phyloP scores from a whole-genome alignment of 2,113 vertebrate species.

The Pseudorasbora parva region DNA sequence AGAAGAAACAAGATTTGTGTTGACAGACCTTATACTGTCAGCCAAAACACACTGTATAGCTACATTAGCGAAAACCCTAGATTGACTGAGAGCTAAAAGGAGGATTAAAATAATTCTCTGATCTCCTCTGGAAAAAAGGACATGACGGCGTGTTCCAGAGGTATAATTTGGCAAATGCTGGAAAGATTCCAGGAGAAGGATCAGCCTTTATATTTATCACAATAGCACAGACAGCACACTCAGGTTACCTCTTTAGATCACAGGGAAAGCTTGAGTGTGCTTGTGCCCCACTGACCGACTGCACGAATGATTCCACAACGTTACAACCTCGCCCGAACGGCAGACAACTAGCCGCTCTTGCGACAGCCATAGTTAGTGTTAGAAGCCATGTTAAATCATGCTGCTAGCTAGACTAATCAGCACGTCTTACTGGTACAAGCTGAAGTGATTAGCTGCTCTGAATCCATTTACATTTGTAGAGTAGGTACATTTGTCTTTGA shows the following conservation, averaged over 20 bases:
- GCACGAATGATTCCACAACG: neutral
- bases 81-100: neutral
- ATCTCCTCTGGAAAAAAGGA: conserved; percentile 30
- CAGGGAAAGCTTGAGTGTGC: conserved; percentile 23
- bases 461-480: neutral
- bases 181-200: conserved; percentile 20
- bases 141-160: conserved; percentile 5
- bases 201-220: conserved; percentile 40
- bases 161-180: conserved; percentile 22
- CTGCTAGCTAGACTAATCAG: neutral
- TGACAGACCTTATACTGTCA: neutral
- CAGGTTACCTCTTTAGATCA: conserved; percentile 31
- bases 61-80: neutral
- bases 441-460: neutral
- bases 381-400: conserved; percentile 30
- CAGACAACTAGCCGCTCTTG: neutral
- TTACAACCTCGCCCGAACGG: conserved; percentile 17
- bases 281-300: conserved; percentile 29
- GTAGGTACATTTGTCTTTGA: neutral
- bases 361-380: conserved; percentile 29
- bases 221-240: conserved; percentile 23
- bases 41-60: neutral
- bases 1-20: neutral
- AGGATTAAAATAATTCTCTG: neutral
- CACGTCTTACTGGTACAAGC: neutral